Evolutionary conservation across 2,797 vertebrate genomes (phyloP), one percentile per base, ranked within the genome.

Genomic region (Galaxias olidus): DNA sequence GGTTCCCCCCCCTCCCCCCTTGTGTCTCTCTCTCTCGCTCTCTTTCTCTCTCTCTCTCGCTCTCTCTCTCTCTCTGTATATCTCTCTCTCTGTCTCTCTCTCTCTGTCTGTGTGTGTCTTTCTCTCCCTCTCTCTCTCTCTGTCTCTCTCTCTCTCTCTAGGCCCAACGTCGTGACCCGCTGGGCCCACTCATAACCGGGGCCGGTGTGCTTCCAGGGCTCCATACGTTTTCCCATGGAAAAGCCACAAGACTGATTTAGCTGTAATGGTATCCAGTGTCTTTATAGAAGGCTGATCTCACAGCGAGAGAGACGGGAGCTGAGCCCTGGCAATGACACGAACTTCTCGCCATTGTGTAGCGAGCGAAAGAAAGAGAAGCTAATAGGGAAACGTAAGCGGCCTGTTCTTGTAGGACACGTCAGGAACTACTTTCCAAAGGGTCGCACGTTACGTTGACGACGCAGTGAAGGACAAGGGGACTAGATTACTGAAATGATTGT

Each of bases 181-280:
- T 90, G 91, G 83, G 90, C 86, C 82, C 78, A 69, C 89, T 91
- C 86, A 88, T 88, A 91, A 87, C 86, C 61, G 62, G 84, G 84
- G 3, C 30, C 30, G 30, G 74, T 80, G 74, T 80, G 86, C 79
- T 93, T 94, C 90, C 87, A 90, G 85, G 88, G 90, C 93, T 95
- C 94, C 93, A 94, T 95, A 91, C 79, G 79, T 89, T 91, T 90
- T 91, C 89, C 86, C 88, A 87, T 89, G 82, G 84, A 86, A 85
- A 91, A 92, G 81, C 91, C 90, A 74, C 87, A 86, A 89, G 88
- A 86, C 89, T 90, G 88, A 91, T 92, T 89, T 90, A 90, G 82
- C 81, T 82, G 91, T 92, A 92, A 93, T 93, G 85, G 88, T 91
- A 93, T 87, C 90, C 90, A 82, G 87, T 51, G 88, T 90, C 90